Conservation (phyloP, 2,888 invertebrate species). For the Macropis europaea region DNA sequence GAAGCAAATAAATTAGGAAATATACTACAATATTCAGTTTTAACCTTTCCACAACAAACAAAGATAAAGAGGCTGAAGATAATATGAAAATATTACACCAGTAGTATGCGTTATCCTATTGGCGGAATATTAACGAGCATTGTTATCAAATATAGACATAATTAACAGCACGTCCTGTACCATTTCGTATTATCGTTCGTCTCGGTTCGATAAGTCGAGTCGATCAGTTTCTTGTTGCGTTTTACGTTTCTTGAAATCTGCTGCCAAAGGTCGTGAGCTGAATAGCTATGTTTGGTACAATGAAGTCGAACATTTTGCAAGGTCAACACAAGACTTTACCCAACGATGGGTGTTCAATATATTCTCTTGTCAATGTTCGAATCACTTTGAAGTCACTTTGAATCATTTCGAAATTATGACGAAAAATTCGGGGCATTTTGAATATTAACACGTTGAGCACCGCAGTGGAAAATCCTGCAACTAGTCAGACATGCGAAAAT, state of each 20-base stretch:
- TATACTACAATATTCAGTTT: too few species aligned
- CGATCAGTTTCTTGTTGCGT: neutral
- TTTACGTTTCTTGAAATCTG: neutral
- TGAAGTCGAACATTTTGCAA: neutral
- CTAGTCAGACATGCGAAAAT: too few species aligned
- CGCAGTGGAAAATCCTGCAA: too few species aligned
- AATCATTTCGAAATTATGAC: too few species aligned
- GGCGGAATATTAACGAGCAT: neutral
- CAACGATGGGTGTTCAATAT: too few species aligned
- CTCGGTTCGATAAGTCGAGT: neutral
- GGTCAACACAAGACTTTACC: conserved; percentile 26
- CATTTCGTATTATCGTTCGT: conserved; percentile 21
- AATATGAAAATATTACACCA: neutral
- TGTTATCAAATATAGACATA: conserved; percentile 30
- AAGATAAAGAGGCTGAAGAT: too few species aligned
- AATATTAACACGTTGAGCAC: too few species aligned
- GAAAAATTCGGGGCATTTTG: too few species aligned
- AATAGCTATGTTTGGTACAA: conserved; percentile 9
- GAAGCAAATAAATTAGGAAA: too few species aligned
- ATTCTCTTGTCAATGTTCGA: too few species aligned
- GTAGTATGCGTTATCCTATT: neutral
- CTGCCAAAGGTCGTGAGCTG: conserved; percentile 38
- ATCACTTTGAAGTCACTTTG: too few species aligned
- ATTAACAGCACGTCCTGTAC: neutral
- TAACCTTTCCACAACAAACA: too few species aligned